These are phyloP conservation scores for Pseudopipra pipra DNA, from an alignment of 2,113 vertebrate species.

Conservation along the genomic window DNA sequence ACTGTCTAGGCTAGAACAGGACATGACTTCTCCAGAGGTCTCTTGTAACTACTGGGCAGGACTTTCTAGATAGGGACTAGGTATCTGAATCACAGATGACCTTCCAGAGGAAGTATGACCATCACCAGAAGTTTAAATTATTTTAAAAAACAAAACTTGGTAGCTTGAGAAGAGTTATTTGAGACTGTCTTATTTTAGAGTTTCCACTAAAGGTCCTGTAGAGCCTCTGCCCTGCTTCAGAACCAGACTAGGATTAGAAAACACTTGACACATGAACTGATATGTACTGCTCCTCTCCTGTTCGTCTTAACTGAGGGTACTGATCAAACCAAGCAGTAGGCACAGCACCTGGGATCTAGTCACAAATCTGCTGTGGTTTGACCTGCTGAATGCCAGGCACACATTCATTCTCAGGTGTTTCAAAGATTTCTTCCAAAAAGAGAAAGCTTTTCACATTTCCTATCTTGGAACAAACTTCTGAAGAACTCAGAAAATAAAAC, in stretches of 20 bases:
- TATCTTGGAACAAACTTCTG: not conserved
- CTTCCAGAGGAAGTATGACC: not conserved
- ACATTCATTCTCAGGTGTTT: not conserved
- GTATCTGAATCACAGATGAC: not conserved
- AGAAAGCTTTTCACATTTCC: not conserved
- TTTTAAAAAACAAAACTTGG: not conserved
- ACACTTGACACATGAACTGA: not conserved
- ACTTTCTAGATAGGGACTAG: not conserved
- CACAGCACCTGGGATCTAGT: not conserved
- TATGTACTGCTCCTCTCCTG: not conserved
- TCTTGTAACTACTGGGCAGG: not conserved
- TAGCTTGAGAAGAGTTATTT: not conserved
- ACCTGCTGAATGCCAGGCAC: not conserved
- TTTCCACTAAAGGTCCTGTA: not conserved
- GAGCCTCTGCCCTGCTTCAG: not conserved
- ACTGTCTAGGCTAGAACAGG: not conserved
- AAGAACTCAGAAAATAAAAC: not conserved
- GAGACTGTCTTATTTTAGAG: not conserved
- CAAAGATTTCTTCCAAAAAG: not conserved
- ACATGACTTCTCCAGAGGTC: not conserved
- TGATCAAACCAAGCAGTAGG: not conserved
- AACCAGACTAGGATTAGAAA: not conserved
- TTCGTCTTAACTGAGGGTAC: not conserved
- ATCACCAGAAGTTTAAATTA: not conserved
- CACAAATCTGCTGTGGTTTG: not conserved